Conservation (phyloP, 2,888 invertebrate species). For the Epinotia nisella region DNA sequence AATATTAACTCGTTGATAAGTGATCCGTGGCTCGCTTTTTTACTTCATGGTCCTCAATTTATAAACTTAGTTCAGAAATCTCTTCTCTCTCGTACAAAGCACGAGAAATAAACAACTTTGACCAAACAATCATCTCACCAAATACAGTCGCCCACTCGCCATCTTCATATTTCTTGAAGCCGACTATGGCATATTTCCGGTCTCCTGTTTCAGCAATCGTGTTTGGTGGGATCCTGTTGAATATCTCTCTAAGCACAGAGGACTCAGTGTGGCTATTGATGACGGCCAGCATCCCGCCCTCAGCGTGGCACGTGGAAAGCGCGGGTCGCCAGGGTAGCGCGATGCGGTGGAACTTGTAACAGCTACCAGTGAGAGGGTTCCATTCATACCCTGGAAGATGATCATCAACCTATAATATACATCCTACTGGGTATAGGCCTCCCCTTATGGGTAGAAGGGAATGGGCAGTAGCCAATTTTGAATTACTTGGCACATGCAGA, state of each 20-base stretch:
- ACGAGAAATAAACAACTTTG: too few relatives aligned
- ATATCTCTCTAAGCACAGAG: not conserved
- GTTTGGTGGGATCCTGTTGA: not conserved
- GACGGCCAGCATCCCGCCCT: constrained; percentile 1
- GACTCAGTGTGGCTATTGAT: not conserved
- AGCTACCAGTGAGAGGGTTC: not conserved
- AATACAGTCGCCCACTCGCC: not conserved
- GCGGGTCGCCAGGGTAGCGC: not conserved
- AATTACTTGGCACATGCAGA: too few relatives aligned
- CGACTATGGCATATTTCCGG: not conserved
- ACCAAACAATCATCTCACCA: not conserved
- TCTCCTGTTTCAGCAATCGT: not conserved
- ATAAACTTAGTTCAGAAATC: too few relatives aligned
- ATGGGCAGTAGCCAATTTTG: too few relatives aligned
- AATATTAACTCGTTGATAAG: too few relatives aligned
- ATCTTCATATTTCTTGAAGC: not conserved
- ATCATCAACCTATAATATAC: too few relatives aligned
- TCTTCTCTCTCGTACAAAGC: too few relatives aligned
- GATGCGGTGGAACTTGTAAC: constrained; percentile 23
- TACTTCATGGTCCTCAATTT: too few relatives aligned
- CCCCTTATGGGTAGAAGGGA: too few relatives aligned
- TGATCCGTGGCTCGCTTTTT: too few relatives aligned
- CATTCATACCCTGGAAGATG: constrained; percentile 7
- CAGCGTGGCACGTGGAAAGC: not conserved
- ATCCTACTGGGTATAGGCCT: too few relatives aligned